A percentile compares a stretch with the other conserved stretches of the same genome.
These are phyloP conservation scores for Poliocrania exsul DNA, from an alignment of 2,797 vertebrate species.

Conservation along the genomic window DNA sequence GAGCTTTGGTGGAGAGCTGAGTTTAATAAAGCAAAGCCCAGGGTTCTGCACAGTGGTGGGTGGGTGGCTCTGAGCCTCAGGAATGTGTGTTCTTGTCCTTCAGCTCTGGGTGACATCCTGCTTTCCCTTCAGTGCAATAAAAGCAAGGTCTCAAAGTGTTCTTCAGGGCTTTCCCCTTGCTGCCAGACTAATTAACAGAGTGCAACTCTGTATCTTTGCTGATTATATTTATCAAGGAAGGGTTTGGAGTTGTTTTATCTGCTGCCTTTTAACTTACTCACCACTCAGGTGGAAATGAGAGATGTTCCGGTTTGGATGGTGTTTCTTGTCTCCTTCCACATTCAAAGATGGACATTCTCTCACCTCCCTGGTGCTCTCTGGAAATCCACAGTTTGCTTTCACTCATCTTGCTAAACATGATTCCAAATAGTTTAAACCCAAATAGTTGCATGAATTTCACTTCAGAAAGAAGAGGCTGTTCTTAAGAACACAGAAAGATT, in stretches of 20 bases:
- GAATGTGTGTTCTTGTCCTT: not conserved
- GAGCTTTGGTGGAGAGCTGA: not conserved
- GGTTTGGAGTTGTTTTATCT: not conserved
- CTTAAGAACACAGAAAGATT: not conserved
- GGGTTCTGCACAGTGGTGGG: not conserved
- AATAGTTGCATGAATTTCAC: not conserved
- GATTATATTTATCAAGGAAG: not conserved
- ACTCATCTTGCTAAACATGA: not conserved
- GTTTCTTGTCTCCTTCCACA: not conserved
- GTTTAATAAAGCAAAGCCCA: not conserved
- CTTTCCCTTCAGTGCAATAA: not conserved
- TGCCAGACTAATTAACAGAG: slow-evolving; percentile 10
- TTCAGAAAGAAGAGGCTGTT: accelerated
- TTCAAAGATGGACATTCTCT: not conserved
- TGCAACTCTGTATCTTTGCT: not conserved
- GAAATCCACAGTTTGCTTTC: not conserved
- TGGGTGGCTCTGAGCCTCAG: not conserved
- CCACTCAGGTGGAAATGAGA: not conserved
- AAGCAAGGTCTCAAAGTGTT: not conserved
- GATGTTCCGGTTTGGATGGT: not conserved
- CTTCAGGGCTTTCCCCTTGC: not conserved
- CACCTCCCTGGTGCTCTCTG: not conserved
- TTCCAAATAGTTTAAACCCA: not conserved
- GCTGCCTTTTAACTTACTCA: not conserved
- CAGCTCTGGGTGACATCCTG: not conserved